These are phyloP conservation scores for Colostygia pectinataria DNA, from an alignment of 2,888 invertebrate species.

Conservation along the genomic window DNA sequence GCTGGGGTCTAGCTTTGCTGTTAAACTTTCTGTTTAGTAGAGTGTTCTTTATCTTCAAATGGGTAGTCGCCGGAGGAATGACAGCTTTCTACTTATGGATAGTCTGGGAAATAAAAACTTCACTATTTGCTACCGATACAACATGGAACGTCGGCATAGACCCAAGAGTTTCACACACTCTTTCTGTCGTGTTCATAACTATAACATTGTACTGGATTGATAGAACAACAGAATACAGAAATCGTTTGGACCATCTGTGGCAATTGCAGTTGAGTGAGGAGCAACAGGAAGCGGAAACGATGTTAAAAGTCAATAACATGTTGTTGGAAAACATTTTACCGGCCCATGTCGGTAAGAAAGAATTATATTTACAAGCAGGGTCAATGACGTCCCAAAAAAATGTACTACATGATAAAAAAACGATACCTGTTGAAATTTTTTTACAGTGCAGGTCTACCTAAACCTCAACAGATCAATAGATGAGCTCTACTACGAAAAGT, in stretches of 20 bases:
- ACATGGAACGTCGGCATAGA: constrained; percentile 88
- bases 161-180: constrained; percentile 87
- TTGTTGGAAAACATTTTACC: constrained; percentile 96
- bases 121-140: constrained; percentile 82
- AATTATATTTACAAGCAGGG: no score
- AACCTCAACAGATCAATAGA: constrained; percentile 87
- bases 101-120: constrained; percentile 85
- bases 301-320: constrained; percentile 93
- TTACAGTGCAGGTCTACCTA: constrained; percentile 89
- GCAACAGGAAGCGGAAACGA: constrained; percentile 92
- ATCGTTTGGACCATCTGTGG: constrained; percentile 91
- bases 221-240: constrained; percentile 94
- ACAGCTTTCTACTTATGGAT: constrained; percentile 86
- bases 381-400: not conserved
- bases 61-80: constrained; percentile 86
- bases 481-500: constrained; percentile 94
- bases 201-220: constrained; percentile 92
- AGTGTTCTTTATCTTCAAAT: constrained; percentile 92
- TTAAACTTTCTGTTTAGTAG: constrained; percentile 92
- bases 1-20: constrained; percentile 84
- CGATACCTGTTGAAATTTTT: constrained; percentile 25
- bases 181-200: constrained; percentile 88
- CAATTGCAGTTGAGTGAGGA: constrained; percentile 88
- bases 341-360: constrained; percentile 90
- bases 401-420: no score